Evolutionary conservation across 1,140 invertebrate genomes (phyloP), one percentile per base, ranked within the genome.

Genomic region (Zaprionus capensis): DNA sequence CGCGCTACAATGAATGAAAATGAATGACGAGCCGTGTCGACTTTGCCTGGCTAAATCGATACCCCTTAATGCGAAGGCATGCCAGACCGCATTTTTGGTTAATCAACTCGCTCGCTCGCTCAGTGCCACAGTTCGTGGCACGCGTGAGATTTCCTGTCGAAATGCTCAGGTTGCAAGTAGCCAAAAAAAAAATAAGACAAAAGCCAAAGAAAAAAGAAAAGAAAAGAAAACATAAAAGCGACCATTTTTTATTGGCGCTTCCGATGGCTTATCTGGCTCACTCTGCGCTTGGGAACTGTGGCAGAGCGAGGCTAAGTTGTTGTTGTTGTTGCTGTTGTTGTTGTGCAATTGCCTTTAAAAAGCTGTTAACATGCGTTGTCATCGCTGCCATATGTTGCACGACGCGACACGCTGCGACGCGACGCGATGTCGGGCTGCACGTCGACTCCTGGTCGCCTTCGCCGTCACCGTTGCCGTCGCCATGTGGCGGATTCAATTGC

Each of bases 351-450:
- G 80, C 86, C 81, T 81, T 91, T 88, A 82, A 90, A 90, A 87
- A 90, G 84, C 84, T 88, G 85, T 88, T 88, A 88, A 88, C 84
- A 88, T 88, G 84, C 84, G 85, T 88, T 88, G 84, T 88, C 84
- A 88, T 88, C 84, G 84, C 85, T 79, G 84, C 84, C 84, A 88
- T 88, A 88, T 88, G 84, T 88, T 91, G 86, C 86, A 90, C 85
- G 86, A 90, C 86, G 67, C 58, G 38, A 55, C 49, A 38, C 64
- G 58, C 53, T 61, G 62, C 68, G 36, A 22, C 69, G 24, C 69
- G 71, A 57, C 49, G 17, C 70, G 70, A 28, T 46, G 41, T 34
- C 28, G 46, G 46, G 9, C 53, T 20, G 38, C 38, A 22, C 9
- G 46, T 31, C 44, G 24, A 56, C 63, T 22, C 31, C n/a, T 14